Percentiles rank a stretch among this genome's conserved stretches.
Evolutionary conservation across 2,113 vertebrate species (phyloP).

Genomic region (Dicaeum eximium): DNA sequence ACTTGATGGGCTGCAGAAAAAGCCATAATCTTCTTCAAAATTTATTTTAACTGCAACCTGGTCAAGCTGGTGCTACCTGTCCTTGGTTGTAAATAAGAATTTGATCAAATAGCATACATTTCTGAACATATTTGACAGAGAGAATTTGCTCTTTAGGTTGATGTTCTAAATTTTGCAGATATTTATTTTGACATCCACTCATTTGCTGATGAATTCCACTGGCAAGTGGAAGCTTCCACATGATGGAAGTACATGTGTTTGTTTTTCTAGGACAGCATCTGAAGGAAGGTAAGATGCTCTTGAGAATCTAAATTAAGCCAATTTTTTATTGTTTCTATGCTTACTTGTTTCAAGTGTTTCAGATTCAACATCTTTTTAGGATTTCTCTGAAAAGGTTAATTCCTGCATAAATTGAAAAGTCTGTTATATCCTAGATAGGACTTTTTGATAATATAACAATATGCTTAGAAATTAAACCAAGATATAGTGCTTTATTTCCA

Average conservation of each 20-base stretch:
- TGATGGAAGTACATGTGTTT: rapidly evolving
- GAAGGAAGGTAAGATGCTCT: background rate
- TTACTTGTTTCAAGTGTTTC: background rate
- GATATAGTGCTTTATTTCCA: background rate
- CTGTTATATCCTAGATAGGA: background rate
- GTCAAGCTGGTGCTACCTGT: background rate
- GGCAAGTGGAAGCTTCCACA: background rate
- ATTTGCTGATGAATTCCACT: background rate
- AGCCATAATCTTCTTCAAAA: background rate
- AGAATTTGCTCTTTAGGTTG: background rate
- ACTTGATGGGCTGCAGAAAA: background rate
- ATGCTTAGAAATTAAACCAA: background rate
- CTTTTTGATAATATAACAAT: background rate
- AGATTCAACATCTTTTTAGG: background rate
- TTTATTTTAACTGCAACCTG: background rate
- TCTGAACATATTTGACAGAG: background rate
- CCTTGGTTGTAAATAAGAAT: background rate
- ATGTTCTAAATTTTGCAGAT: background rate
- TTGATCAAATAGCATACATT: background rate
- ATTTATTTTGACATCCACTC: background rate
- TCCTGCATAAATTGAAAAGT: background rate
- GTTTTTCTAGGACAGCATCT: background rate
- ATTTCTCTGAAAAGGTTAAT: background rate
- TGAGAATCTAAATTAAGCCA: background rate
- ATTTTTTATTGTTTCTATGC: background rate